Conservation (phyloP, 2,888 invertebrate species). For the Drosophila imparisetae region DNA sequence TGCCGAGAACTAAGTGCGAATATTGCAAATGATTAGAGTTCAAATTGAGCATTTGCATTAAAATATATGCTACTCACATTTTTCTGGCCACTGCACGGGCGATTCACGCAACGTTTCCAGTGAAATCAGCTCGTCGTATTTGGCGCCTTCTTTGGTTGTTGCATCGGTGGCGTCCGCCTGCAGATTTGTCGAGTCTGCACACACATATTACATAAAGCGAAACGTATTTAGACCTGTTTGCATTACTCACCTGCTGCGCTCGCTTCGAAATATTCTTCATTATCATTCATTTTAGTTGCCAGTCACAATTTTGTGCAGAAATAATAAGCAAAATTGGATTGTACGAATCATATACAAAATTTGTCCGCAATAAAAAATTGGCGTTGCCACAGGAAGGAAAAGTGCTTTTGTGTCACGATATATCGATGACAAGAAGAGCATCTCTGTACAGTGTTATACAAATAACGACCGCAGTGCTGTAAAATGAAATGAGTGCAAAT, state of each 20-base stretch:
- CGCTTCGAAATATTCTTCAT: background rate
- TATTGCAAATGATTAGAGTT: background rate
- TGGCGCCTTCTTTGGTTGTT: slow-evolving; percentile 33
- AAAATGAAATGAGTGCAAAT: slow-evolving; percentile 11
- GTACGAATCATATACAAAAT: slow-evolving; percentile 36
- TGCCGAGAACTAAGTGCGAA: slow-evolving; percentile 90
- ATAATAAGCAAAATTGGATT: slow-evolving; percentile 15
- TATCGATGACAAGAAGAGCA: slow-evolving; percentile 14
- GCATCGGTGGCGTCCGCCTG: slow-evolving; percentile 33
- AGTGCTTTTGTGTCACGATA: background rate
- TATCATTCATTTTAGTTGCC: slow-evolving; percentile 30
- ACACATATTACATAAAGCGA: slow-evolving; percentile 5
- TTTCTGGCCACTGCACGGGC: slow-evolving; percentile 98
- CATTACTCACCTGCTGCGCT: background rate
- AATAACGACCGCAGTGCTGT: slow-evolving; percentile 1
- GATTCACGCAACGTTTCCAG: slow-evolving; percentile 96
- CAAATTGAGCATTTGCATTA: background rate
- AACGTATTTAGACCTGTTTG: background rate
- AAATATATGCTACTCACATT: slow-evolving; percentile 88
- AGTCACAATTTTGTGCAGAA: slow-evolving; percentile 1
- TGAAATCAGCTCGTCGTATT: slow-evolving; percentile 92
- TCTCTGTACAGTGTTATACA: slow-evolving; percentile 1
- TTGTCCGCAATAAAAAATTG: slow-evolving; percentile 23
- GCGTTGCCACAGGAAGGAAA: slow-evolving; percentile 20
- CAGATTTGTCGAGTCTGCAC: slow-evolving; percentile 36